Conservation (phyloP, 2,888 invertebrate species). For the Phengaris arion region DNA sequence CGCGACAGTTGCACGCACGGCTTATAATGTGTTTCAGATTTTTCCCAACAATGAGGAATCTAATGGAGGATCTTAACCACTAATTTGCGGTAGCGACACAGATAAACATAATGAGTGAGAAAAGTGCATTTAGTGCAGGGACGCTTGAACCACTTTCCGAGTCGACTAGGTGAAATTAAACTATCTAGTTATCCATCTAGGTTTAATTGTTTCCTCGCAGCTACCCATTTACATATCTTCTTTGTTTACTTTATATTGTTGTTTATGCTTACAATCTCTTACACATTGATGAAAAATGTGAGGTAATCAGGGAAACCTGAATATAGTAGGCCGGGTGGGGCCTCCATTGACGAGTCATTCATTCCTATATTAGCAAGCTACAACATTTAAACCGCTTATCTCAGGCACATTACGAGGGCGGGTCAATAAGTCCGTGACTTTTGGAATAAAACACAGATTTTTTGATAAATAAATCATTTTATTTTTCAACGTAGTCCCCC, state of each 20-base stretch:
- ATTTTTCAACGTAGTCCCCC: too few species aligned
- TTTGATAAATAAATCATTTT: too few species aligned
- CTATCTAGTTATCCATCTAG: conserved; percentile 3
- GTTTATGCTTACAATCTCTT: too few species aligned
- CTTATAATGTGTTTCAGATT: conserved; percentile 20
- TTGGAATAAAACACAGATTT: too few species aligned
- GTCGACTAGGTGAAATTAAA: conserved; percentile 5
- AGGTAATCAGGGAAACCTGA: too few species aligned
- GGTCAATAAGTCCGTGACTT: too few species aligned
- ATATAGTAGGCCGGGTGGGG: too few species aligned
- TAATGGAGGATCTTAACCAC: conserved; percentile 16
- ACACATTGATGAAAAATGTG: too few species aligned
- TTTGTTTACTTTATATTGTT: background rate
- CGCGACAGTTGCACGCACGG: conserved; percentile 4
- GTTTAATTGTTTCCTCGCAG: background rate
- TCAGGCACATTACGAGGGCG: too few species aligned
- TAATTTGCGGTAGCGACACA: conserved; percentile 4
- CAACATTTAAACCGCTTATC: too few species aligned
- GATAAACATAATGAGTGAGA: conserved; percentile 14
- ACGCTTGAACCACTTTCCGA: conserved; percentile 1
- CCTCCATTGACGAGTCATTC: too few species aligned
- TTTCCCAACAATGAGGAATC: conserved; percentile 21
- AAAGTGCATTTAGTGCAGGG: background rate
- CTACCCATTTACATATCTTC: background rate
- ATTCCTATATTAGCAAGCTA: too few species aligned